These are phyloP conservation scores for Halocynthia aurantium DNA, from an alignment of 23 tunicate species.

Conservation along the genomic window DNA sequence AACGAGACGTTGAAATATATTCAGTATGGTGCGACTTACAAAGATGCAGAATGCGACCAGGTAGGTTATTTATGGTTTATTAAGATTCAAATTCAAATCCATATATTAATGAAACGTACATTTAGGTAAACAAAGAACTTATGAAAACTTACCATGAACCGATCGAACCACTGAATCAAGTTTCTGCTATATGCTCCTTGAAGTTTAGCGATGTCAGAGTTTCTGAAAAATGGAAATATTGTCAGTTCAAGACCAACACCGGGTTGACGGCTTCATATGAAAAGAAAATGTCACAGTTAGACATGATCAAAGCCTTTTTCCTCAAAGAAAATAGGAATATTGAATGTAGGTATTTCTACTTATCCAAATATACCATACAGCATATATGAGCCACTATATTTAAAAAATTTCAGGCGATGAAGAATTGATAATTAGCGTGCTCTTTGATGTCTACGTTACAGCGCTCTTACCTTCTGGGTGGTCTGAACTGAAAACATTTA, in stretches of 20 bases:
- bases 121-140: slow-evolving; percentile 36
- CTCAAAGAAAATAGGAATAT: slow-evolving; percentile 21
- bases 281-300: slow-evolving; percentile 31
- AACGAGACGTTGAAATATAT: slow-evolving; percentile 15
- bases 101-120: background rate
- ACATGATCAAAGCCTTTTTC: slow-evolving; percentile 43
- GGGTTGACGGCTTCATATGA: slow-evolving; percentile 1
- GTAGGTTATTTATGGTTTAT: slow-evolving; percentile 16
- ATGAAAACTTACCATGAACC: slow-evolving; percentile 10
- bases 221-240: slow-evolving; percentile 59
- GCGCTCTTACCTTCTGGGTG: slow-evolving; percentile 46
- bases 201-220: slow-evolving; percentile 28
- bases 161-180: slow-evolving; percentile 16
- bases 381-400: background rate
- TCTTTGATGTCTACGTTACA: slow-evolving; percentile 58
- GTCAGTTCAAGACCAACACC: slow-evolving; percentile 22
- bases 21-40: slow-evolving; percentile 22
- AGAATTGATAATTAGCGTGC: slow-evolving; percentile 37
- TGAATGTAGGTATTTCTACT: slow-evolving; percentile 27
- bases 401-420: slow-evolving; percentile 35
- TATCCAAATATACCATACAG: background rate
- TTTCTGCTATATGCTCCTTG: slow-evolving; percentile 63
- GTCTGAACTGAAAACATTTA: slow-evolving; percentile 31
- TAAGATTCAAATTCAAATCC: background rate
- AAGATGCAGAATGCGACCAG: slow-evolving; percentile 41